phyloP scores from a whole-genome alignment of 2,797 vertebrate genomes.

The Pteronotus mesoamericanus region DNA sequence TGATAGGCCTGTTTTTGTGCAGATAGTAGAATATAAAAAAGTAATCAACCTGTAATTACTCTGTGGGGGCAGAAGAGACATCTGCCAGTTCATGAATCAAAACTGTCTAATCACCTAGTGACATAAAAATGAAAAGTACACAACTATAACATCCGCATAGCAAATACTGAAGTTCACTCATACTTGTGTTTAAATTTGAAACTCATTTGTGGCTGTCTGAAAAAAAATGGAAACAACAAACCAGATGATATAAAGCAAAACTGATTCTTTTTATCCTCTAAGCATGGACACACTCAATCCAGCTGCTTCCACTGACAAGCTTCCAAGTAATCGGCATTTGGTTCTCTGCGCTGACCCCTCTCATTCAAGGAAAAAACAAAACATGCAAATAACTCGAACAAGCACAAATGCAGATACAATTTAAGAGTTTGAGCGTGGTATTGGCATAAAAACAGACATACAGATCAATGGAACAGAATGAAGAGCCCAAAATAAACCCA shows the following conservation, averaged over 20 bases:
- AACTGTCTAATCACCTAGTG: constrained; percentile 29
- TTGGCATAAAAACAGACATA: neutral
- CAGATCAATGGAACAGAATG: neutral
- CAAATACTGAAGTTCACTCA: neutral
- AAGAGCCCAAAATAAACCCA: neutral
- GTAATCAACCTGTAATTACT: constrained; percentile 43
- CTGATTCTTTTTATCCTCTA: neutral
- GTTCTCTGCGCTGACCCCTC: neutral
- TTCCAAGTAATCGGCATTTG: neutral
- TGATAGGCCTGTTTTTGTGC: constrained; percentile 35
- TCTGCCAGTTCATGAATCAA: constrained; percentile 39
- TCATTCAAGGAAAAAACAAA: constrained; percentile 11
- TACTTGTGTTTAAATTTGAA: neutral
- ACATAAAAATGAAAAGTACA: constrained; percentile 11
- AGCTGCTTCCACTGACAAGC: neutral
- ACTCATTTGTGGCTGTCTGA: neutral
- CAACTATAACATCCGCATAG: constrained; percentile 2
- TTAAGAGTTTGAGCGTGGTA: neutral
- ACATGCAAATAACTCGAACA: neutral
- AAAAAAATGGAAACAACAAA: neutral
- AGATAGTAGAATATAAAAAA: constrained; percentile 37
- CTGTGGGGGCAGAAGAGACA: constrained; percentile 39
- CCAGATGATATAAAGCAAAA: neutral
- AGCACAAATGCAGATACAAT: neutral
- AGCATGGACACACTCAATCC: neutral